These are phyloP conservation scores for Serrognathus titanus DNA, from an alignment of 2,888 invertebrate species.

Conservation along the genomic window DNA sequence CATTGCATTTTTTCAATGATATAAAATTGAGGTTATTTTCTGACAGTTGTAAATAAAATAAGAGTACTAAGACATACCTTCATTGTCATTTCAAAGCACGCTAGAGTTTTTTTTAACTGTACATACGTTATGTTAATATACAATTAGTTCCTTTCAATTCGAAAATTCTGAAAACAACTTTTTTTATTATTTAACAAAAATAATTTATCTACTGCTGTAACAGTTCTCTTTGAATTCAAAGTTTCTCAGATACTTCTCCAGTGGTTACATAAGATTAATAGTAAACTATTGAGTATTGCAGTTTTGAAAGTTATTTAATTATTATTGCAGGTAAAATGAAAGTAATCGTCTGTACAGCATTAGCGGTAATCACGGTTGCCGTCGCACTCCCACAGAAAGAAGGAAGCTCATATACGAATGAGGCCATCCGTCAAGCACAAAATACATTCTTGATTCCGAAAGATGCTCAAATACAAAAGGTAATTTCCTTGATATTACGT, in stretches of 20 bases:
- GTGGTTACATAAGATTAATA: not conserved
- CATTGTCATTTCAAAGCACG: too few relatives aligned
- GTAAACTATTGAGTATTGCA: not conserved
- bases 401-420: constrained; percentile 78
- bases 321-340: constrained; percentile 36
- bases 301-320: not conserved
- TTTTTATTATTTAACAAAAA: too few relatives aligned
- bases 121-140: too few relatives aligned
- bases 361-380: constrained; percentile 52
- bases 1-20: too few relatives aligned
- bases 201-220: not conserved
- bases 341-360: constrained; percentile 39
- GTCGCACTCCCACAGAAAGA: constrained; percentile 69
- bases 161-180: too few relatives aligned
- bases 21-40: too few relatives aligned
- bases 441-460: constrained; percentile 81
- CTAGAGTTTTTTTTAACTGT: too few relatives aligned
- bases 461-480: constrained; percentile 83
- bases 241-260: not conserved
- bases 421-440: constrained; percentile 84
- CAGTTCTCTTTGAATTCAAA: not conserved
- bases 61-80: too few relatives aligned
- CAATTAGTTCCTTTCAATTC: too few relatives aligned
- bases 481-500: constrained; percentile 33
- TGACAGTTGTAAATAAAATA: too few relatives aligned